Evolutionary conservation across 1,140 invertebrate species (phyloP).

Genomic region (Formica exsecta): DNA sequence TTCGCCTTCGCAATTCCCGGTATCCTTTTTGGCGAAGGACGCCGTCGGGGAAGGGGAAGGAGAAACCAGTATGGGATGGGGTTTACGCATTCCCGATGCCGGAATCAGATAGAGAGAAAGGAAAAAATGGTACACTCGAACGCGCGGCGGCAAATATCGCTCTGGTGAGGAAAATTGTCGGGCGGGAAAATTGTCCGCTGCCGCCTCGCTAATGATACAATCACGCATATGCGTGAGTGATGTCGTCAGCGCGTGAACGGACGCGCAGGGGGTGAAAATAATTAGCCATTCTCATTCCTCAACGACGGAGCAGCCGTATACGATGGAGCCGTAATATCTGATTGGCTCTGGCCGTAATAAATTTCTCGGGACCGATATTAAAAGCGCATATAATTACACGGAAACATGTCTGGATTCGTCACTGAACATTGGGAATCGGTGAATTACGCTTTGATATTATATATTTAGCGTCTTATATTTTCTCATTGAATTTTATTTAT

Average conservation of each 20-base stretch:
- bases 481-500: slow-evolving; percentile 13
- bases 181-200: slow-evolving; percentile 38
- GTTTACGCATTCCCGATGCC: no score
- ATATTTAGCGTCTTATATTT: not conserved
- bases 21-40: slow-evolving; percentile 56
- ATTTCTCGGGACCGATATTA: slow-evolving; percentile 51
- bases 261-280: slow-evolving; percentile 30
- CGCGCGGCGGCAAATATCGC: slow-evolving; percentile 28
- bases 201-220: slow-evolving; percentile 49
- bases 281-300: slow-evolving; percentile 64
- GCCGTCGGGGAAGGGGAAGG: no score
- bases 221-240: not conserved
- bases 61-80: no score
- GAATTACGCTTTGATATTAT: slow-evolving; percentile 36
- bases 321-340: slow-evolving; percentile 23
- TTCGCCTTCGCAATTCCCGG: slow-evolving; percentile 77
- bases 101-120: slow-evolving; percentile 29
- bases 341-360: slow-evolving; percentile 57
- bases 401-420: not conserved
- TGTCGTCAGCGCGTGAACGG: not conserved
- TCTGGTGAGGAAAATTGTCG: slow-evolving; percentile 57
- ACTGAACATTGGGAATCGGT: slow-evolving; percentile 1
- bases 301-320: not conserved
- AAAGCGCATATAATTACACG: slow-evolving; percentile 56
- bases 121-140: slow-evolving; percentile 10